These are phyloP conservation scores for Oncorhynchus mykiss DNA, from an alignment of 2,113 vertebrate species.

Conservation along the genomic window DNA sequence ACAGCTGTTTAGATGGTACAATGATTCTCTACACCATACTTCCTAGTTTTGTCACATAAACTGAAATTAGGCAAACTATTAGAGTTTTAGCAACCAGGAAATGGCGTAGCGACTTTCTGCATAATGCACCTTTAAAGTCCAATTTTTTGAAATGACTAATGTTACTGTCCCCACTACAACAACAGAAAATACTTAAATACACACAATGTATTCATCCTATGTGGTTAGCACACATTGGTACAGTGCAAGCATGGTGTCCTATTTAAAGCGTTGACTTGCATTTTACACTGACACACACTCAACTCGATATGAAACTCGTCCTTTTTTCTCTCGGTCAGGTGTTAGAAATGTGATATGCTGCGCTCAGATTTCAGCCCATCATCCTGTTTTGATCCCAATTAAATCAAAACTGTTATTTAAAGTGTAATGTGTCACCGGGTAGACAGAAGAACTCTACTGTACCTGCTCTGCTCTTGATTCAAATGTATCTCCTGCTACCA, in stretches of 20 bases:
- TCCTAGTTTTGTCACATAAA: too few species aligned
- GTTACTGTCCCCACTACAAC: not conserved
- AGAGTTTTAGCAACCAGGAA: too few species aligned
- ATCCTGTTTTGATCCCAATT: too few species aligned
- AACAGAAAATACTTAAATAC: not conserved
- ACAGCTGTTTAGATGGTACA: too few species aligned
- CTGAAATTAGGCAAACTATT: too few species aligned
- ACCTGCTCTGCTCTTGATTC: constrained; percentile 32
- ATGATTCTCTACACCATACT: too few species aligned
- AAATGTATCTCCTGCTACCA: constrained; percentile 31
- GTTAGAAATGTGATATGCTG: constrained; percentile 23
- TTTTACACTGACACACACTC: constrained; percentile 14
- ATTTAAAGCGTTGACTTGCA: constrained; percentile 19
- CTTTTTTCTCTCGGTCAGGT: constrained; percentile 2
- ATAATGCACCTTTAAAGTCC: too few species aligned
- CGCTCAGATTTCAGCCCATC: constrained; percentile 22
- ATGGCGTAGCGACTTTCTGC: too few species aligned
- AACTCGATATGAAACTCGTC: not conserved
- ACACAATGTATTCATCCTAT: not conserved
- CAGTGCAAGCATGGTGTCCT: not conserved
- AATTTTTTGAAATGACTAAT: not conserved
- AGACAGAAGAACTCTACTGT: constrained; percentile 1
- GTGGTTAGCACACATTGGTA: not conserved
- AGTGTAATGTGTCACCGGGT: constrained; percentile 18
- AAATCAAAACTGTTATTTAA: constrained; percentile 1